Conservation (phyloP, 1,140 invertebrate genomes). For the Papilio dardanus region DNA sequence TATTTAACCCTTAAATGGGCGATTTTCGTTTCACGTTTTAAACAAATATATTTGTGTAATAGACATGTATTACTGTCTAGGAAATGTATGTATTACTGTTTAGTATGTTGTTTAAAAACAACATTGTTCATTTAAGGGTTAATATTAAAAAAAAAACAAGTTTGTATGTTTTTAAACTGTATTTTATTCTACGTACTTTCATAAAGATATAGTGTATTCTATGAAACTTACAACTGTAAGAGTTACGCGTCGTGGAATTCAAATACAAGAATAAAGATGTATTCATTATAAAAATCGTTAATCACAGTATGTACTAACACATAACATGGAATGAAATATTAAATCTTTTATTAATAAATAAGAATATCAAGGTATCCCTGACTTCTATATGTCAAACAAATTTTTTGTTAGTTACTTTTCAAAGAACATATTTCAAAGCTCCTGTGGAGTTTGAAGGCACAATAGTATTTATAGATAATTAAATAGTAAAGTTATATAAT, state of each 20-base stretch:
- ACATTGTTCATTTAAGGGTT: too few species aligned
- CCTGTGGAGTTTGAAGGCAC: conserved; percentile 72
- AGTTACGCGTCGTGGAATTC: conserved; percentile 60
- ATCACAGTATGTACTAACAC: conserved; percentile 72
- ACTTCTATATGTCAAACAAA: conserved; percentile 40
- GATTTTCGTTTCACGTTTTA: too few species aligned
- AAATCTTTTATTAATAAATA: conserved; percentile 59
- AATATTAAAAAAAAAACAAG: conserved; percentile 29
- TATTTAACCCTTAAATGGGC: too few species aligned
- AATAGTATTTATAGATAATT: conserved; percentile 55
- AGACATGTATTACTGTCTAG: too few species aligned
- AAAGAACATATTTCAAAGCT: conserved; percentile 52
- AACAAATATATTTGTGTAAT: too few species aligned
- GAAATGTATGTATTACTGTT: too few species aligned
- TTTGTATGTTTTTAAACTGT: conserved; percentile 49
- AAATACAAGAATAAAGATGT: conserved; percentile 59
- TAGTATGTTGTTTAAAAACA: too few species aligned
- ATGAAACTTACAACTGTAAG: conserved; percentile 66
- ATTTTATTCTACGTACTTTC: conserved; percentile 78
- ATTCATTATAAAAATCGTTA: conserved; percentile 68
- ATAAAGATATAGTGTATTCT: conserved; percentile 59
- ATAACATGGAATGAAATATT: conserved; percentile 75
- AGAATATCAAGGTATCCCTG: conserved; percentile 50
- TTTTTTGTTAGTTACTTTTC: conserved; percentile 59
- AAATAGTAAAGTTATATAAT: too few species aligned